Percentiles rank a stretch among this genome's conserved stretches.
These are phyloP conservation scores for Aphelinus certus DNA, from an alignment of 1,140 invertebrate genomes.

Conservation along the genomic window DNA sequence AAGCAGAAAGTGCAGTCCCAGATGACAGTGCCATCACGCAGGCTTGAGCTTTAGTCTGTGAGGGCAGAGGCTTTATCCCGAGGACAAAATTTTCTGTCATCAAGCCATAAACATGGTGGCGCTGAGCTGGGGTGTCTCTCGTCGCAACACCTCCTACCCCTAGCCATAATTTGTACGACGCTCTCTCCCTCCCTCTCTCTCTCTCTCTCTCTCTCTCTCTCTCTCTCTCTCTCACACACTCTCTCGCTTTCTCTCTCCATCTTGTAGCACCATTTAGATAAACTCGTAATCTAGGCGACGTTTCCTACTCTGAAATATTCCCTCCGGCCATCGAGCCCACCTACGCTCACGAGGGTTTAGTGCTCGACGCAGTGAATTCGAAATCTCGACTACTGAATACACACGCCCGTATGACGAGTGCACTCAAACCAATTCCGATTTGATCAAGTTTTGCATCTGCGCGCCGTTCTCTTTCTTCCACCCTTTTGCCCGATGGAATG, in stretches of 20 bases:
- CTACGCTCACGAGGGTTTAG: conserved; percentile 23
- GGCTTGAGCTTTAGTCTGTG: background rate
- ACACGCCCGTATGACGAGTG: conserved; percentile 18
- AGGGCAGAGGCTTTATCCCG: conserved; percentile 40
- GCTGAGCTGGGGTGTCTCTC: too few relatives aligned
- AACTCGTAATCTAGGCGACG: conserved; percentile 62
- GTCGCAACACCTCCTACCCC: conserved; percentile 10
- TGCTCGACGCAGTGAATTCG: conserved; percentile 47
- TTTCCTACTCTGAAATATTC: conserved; percentile 61
- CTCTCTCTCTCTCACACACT: too few relatives aligned
- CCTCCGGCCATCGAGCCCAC: conserved; percentile 50
- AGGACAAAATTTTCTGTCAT: conserved; percentile 59
- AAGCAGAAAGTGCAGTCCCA: background rate
- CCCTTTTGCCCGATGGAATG: too few relatives aligned
- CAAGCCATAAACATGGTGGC: conserved; percentile 49
- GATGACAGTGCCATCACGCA: conserved; percentile 10
- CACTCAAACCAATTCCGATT: conserved; percentile 43
- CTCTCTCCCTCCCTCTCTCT: conserved; percentile 46
- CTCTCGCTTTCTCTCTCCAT: too few relatives aligned
- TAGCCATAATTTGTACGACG: conserved; percentile 55
- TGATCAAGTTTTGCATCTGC: conserved; percentile 40
- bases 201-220: too few relatives aligned
- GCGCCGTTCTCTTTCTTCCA: conserved; percentile 19
- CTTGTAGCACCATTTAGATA: conserved; percentile 61
- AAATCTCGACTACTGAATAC: conserved; percentile 45